phyloP scores from a whole-genome alignment of 2,113 vertebrate genomes.

The Petromus typicus region DNA sequence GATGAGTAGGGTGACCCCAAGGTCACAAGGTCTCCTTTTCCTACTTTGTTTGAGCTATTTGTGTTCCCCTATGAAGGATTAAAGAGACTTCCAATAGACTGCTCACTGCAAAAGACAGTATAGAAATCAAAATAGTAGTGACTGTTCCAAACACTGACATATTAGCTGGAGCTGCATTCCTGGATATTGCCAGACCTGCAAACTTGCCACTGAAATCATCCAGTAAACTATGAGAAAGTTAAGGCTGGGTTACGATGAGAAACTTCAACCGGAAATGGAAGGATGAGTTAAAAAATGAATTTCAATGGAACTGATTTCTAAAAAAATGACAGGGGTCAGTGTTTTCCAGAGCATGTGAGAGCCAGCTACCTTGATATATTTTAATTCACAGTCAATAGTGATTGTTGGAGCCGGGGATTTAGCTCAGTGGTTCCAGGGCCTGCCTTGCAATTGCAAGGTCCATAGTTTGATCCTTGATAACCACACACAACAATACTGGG shows the following conservation, averaged over 20 bases:
- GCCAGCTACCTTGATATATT: background rate
- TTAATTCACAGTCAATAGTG: background rate
- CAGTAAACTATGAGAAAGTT: background rate
- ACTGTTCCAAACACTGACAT: background rate
- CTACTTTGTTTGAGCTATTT: background rate
- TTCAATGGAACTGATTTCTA: background rate
- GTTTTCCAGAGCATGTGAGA: background rate
- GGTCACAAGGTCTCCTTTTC: background rate
- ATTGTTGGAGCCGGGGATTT: too few species aligned
- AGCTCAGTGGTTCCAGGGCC: too few species aligned
- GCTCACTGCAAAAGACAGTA: too few species aligned
- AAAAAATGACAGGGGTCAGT: background rate
- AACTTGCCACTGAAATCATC: background rate
- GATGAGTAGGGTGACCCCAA: background rate
- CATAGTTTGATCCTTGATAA: too few species aligned
- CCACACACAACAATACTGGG: too few species aligned
- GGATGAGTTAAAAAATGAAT: background rate
- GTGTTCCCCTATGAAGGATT: fast-evolving
- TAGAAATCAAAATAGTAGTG: background rate
- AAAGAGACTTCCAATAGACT: background rate
- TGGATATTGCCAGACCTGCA: background rate
- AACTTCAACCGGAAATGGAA: background rate
- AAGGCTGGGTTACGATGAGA: background rate
- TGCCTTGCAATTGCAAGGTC: too few species aligned
- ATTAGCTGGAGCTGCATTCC: background rate